Percentiles rank a stretch among this genome's conserved stretches.
These are phyloP conservation scores for Lydus trimaculatus DNA, from an alignment of 2,888 invertebrate species.

Conservation along the genomic window DNA sequence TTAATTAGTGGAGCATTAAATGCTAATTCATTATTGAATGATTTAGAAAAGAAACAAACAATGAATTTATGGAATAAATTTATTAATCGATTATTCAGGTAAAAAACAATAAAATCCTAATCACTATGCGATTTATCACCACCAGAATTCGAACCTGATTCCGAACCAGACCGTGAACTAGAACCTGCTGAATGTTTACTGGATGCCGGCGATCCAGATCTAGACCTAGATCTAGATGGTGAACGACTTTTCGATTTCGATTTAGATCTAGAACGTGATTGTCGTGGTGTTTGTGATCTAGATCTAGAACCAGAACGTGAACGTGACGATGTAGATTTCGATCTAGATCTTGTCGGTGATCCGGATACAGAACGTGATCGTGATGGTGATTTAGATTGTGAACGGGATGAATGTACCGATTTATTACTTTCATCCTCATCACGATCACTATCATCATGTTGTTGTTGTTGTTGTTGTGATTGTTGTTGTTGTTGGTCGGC, in stretches of 20 bases:
- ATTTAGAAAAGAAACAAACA: constrained; percentile 62
- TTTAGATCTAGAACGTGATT: constrained; percentile 46
- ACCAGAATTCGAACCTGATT: constrained; percentile 52
- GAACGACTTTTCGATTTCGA: constrained; percentile 53
- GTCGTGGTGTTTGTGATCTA: constrained; percentile 43
- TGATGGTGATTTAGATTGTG: constrained; percentile 46
- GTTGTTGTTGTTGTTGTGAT: constrained; percentile 66
- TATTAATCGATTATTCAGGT: constrained; percentile 66
- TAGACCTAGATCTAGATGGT: constrained; percentile 57
- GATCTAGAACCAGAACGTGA: constrained; percentile 57
- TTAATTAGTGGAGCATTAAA: constrained; percentile 68
- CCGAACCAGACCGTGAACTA: constrained; percentile 46
- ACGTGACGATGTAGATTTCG: constrained; percentile 52
- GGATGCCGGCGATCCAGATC: constrained; percentile 51
- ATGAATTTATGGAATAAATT: constrained; percentile 64
- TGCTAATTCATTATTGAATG: constrained; percentile 64
- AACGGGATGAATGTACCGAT: constrained; percentile 50
- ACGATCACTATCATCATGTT: constrained; percentile 67
- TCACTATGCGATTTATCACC: constrained; percentile 47
- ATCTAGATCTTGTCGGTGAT: constrained; percentile 46
- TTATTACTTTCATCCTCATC: constrained; percentile 55
- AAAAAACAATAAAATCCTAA: constrained; percentile 37
- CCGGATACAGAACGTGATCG: constrained; percentile 39
- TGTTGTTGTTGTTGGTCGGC: constrained; percentile 66
- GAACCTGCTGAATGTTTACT: constrained; percentile 57